Evolutionary conservation across 1,140 invertebrate species (phyloP).

Genomic region (Armadillidium nasatum): DNA sequence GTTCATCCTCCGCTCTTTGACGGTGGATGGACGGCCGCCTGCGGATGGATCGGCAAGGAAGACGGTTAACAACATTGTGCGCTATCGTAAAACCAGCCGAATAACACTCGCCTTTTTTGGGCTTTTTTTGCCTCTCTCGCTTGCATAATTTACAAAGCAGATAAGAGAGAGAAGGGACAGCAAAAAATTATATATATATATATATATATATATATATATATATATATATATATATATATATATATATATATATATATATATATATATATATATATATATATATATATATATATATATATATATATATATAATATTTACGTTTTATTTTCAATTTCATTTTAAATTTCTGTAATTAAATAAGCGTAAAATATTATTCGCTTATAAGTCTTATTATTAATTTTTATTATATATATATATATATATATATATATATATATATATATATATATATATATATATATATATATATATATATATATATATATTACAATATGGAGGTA

Average conservation of each 20-base stretch:
- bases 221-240: neutral
- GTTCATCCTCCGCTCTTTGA: neutral
- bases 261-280: neutral
- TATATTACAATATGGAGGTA: constrained; percentile 1
- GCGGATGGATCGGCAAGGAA: neutral
- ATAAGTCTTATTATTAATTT: too few relatives aligned
- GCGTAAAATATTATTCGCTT: too few relatives aligned
- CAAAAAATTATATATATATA: neutral
- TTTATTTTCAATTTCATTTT: too few relatives aligned
- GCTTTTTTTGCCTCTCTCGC: neutral
- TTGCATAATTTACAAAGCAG: constrained; percentile 5
- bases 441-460: too few relatives aligned
- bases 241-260: neutral
- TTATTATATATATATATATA: too few relatives aligned
- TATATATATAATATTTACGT: too few relatives aligned
- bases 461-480: neutral
- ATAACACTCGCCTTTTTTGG: neutral
- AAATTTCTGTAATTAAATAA: too few relatives aligned
- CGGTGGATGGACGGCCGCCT: neutral
- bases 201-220: too few relatives aligned
- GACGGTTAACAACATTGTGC: neutral
- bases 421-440: too few relatives aligned
- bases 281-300: constrained; percentile 1
- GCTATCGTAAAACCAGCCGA: neutral
- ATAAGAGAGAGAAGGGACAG: neutral